Base-by-base conservation (phyloP, 2,888 invertebrate species). In the Eupithecia exiguata region DNA sequence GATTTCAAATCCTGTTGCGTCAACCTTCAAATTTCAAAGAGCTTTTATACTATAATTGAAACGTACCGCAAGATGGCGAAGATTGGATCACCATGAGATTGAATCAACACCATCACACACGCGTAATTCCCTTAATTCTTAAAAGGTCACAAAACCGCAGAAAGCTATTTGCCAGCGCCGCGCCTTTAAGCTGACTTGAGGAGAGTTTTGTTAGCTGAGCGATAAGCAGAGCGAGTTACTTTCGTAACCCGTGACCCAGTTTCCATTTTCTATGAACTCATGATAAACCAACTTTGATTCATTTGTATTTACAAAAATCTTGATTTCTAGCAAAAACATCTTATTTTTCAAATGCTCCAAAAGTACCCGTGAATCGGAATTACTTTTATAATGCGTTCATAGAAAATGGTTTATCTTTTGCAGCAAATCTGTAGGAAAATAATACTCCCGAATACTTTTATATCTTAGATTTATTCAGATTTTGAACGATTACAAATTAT, bases 161-260 rank as follows among this genome's bases (percentile, higher is more conserved):
- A 72, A 75, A 43, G 75, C 70, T 70, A 70, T 75, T 75, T 38
- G 63, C 38, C 62, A 69, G 62, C n/a, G 53, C 72, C 40, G 35
- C 36, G 68, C 63, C 72, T 65, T 72, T 46, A 58, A 53, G 40
- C 25, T 69, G 9, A 38, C 25, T 46, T 69, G 16, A 14, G n/a
- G 30, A 12, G 18, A 35, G 21, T n/a, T 61, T 30, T 7, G 66
- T 18, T 7, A 67, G 67, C 69, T 30, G 38, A 72, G 74, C 69
- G 71, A 69, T 40, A 25, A 75, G 63, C 70, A 14, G 43, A 70
- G 68, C 68, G 62, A 5, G 12, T 14, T 40, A 38, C 7, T 30
- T 53, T 16, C 35, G 7, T 25, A 62, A 35, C 40, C 46, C 46
- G 18, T 46, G n/a, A 46, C 1, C n/a, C 18, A 49, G 18, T n/a